Conservation (phyloP, 2,888 invertebrate species). For the Caenorhabditis angaria region DNA sequence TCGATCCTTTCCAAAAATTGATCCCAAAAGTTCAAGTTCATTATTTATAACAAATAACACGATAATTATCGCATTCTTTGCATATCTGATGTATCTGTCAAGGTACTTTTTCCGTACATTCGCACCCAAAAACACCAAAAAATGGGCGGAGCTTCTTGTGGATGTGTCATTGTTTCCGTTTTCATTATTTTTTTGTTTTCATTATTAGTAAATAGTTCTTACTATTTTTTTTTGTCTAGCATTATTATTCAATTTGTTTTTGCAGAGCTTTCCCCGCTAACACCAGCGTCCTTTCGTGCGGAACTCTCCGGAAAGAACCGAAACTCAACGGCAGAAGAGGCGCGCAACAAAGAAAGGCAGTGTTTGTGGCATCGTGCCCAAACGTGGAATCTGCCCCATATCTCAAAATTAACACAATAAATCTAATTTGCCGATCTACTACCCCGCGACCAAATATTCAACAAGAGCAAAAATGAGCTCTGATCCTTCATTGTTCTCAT, state of each 20-base stretch:
- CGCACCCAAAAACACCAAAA: not conserved
- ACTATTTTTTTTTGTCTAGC: not conserved
- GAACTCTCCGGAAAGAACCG: constrained; percentile 32
- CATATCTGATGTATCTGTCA: not conserved
- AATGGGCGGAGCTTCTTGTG: not conserved
- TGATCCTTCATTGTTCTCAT: constrained; percentile 42
- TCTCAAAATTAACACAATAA: not conserved
- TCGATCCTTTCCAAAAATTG: too few species aligned
- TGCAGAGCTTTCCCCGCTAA: not conserved
- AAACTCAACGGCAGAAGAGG: constrained; percentile 28
- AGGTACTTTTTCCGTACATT: not conserved
- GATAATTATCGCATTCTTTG: not conserved
- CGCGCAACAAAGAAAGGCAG: constrained; percentile 32
- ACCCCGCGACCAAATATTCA: constrained; percentile 47
- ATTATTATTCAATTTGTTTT: too few species aligned
- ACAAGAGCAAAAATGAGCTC: constrained; percentile 21
- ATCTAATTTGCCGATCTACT: constrained; percentile 26
- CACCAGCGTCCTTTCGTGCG: not conserved
- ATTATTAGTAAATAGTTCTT: not conserved
- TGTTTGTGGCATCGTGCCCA: constrained; percentile 45
- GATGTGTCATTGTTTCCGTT: not conserved
- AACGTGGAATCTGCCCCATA: constrained; percentile 37
- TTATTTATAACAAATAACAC: too few species aligned
- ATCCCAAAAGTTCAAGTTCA: too few species aligned
- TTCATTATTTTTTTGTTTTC: not conserved